Conservation (phyloP, 2,888 invertebrate genomes). For the Acleris cristana region DNA sequence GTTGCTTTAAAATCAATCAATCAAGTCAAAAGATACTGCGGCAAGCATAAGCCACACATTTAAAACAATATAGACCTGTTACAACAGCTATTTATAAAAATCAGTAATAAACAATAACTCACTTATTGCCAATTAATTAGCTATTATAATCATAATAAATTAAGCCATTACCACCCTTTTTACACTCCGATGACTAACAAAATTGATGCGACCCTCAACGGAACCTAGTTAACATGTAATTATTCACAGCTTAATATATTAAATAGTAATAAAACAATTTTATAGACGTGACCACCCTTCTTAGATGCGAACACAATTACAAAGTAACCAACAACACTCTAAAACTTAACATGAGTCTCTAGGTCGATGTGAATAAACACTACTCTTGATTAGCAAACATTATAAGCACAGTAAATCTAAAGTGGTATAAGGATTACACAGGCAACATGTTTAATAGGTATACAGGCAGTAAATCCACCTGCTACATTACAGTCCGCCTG, state of each 20-base stretch:
- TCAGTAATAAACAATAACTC: no score
- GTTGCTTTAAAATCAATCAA: no score
- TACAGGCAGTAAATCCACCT: slow-evolving; percentile 54
- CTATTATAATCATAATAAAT: background rate
- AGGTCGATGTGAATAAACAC: background rate
- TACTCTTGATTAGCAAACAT: background rate
- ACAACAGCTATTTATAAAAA: no score
- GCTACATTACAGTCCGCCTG: slow-evolving; percentile 49
- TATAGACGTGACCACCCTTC: slow-evolving; percentile 54
- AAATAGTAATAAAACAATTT: slow-evolving; percentile 51
- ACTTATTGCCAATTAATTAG: no score
- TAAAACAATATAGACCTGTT: no score
- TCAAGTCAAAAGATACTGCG: no score
- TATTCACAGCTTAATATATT: slow-evolving; percentile 44
- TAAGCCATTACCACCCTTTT: background rate
- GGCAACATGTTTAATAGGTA: slow-evolving; percentile 53
- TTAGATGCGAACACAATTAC: slow-evolving; percentile 44
- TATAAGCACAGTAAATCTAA: slow-evolving; percentile 29
- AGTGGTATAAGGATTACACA: slow-evolving; percentile 42
- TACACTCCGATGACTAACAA: background rate
- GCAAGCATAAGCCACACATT: no score
- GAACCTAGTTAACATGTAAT: slow-evolving; percentile 43
- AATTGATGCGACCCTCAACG: slow-evolving; percentile 1
- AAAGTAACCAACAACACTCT: slow-evolving; percentile 31
- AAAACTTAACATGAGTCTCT: background rate